Conservation (phyloP, 2,113 vertebrate species). For the Clarias magur region DNA sequence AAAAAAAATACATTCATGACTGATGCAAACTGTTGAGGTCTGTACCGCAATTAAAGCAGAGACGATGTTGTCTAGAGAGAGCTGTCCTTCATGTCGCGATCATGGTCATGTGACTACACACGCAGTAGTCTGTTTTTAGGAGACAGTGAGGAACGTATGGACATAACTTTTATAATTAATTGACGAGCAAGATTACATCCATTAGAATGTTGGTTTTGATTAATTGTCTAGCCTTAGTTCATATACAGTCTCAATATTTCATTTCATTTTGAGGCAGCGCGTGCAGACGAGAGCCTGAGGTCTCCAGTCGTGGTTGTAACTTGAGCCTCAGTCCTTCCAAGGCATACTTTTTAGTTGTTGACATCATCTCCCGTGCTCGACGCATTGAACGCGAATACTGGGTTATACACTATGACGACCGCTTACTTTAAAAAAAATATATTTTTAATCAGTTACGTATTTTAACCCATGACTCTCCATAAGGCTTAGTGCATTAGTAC, state of each 20-base stretch:
- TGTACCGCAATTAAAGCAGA: no score
- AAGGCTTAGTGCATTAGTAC: neutral
- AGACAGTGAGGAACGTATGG: no score
- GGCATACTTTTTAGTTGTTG: neutral
- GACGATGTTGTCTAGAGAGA: no score
- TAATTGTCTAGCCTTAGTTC: neutral
- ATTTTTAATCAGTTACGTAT: neutral
- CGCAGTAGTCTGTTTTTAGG: no score
- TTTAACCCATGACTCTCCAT: neutral
- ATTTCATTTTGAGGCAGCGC: constrained; percentile 3
- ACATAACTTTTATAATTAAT: no score
- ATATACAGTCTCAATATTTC: constrained; percentile 15
- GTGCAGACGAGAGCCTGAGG: neutral
- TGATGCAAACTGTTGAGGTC: no score
- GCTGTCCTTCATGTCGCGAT: no score
- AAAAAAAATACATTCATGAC: no score
- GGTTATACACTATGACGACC: neutral
- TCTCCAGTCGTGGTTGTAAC: neutral
- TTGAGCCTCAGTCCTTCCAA: neutral
- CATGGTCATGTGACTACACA: no score
- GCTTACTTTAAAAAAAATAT: neutral
- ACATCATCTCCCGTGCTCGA: neutral
- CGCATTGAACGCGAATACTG: neutral
- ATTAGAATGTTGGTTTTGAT: no score
- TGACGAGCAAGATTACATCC: no score